Conservation (phyloP, 2,797 vertebrate species). For the Echeneis naucrates region DNA sequence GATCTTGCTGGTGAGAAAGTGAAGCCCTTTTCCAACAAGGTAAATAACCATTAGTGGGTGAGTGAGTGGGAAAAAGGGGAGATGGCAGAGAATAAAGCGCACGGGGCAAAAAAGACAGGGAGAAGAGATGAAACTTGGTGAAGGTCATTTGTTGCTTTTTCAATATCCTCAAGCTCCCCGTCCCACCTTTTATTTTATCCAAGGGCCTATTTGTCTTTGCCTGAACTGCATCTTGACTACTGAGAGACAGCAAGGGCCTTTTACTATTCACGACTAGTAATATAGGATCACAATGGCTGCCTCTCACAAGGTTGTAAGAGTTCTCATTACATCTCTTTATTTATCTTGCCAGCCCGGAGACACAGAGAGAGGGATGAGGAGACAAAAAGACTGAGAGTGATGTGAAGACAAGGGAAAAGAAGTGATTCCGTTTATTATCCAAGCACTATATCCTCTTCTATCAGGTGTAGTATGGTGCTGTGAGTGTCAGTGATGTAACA, state of each 20-base stretch:
- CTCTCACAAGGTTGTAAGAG: constrained; percentile 65
- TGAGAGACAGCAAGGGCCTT: constrained; percentile 61
- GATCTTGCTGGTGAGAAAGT: constrained; percentile 83
- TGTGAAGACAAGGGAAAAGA: constrained; percentile 22
- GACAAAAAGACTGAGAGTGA: constrained; percentile 31
- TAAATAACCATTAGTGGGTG: constrained; percentile 87
- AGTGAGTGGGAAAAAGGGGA: constrained; percentile 74
- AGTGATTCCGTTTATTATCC: constrained; percentile 64
- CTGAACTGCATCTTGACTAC: constrained; percentile 58
- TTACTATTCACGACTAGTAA: constrained; percentile 76
- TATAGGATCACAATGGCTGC: constrained; percentile 76
- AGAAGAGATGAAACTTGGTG: constrained; percentile 82
- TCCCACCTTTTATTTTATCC: constrained; percentile 75
- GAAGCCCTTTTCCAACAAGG: constrained; percentile 87
- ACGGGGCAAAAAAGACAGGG: constrained; percentile 28
- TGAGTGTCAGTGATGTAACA: constrained; percentile 37
- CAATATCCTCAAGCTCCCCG: constrained; percentile 78
- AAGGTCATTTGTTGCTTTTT: constrained; percentile 87
- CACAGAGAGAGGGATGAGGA: constrained; percentile 11
- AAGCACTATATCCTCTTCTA: constrained; percentile 70
- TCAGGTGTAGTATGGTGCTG: constrained; percentile 49
- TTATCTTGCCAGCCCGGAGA: constrained; percentile 67
- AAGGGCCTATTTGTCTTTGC: constrained; percentile 82
- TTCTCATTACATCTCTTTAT: constrained; percentile 83
- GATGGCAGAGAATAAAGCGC: constrained; percentile 53